Evolutionary conservation across 2,797 vertebrate genomes (phyloP), one percentile per base, ranked within the genome.

Genomic region (Sciurus carolinensis): DNA sequence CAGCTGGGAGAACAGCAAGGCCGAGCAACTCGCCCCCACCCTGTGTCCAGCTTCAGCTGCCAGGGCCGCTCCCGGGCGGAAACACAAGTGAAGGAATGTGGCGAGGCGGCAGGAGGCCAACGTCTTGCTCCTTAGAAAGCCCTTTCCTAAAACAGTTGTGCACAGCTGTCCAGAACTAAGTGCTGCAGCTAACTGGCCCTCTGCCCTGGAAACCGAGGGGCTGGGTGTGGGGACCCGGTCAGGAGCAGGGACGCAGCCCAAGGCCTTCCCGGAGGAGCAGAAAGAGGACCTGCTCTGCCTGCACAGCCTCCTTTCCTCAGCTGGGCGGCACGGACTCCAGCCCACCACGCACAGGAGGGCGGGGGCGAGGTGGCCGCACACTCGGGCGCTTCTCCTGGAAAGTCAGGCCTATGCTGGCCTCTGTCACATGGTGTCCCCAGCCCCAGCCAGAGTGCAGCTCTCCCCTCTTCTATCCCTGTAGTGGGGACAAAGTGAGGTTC

Each of bases 111-210:
- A 1, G 57, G 75, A 72, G 80, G 50, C 62, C 87, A 44, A 0
- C 0, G 0, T 7, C 18, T 52, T 5, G 83, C 79, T 79, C 87
- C 77, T 42, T 0, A 18, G 72, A 91, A 69, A 87, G 79, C 54
- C 50, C 59, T 82, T 89, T 94, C 44, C 62, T 67, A 28, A 77
- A 96, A 83, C 96, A 96, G 96, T 95, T 96, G 96, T 76, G 72
- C 95, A 95, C 97, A 97, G 95, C 95, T 97, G 96, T 77, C 95
- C 94, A 44, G 36, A 36, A 7, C 67, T 22, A 7, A 90, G 57
- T 2, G 62, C 72, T 52, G 42, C 0, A 0, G n/a, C 33, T 22
- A 67, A 15, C 36, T 92, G 91, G 87, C 69, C 64, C 64, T 10
- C 15, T 15, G 71, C 66, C 93, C 86, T 24, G 7, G 33, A 73